Percentiles rank a stretch among this genome's conserved stretches.
Conservation (phyloP, 2,113 vertebrate genomes). For the Hiodon tergisus region DNA sequence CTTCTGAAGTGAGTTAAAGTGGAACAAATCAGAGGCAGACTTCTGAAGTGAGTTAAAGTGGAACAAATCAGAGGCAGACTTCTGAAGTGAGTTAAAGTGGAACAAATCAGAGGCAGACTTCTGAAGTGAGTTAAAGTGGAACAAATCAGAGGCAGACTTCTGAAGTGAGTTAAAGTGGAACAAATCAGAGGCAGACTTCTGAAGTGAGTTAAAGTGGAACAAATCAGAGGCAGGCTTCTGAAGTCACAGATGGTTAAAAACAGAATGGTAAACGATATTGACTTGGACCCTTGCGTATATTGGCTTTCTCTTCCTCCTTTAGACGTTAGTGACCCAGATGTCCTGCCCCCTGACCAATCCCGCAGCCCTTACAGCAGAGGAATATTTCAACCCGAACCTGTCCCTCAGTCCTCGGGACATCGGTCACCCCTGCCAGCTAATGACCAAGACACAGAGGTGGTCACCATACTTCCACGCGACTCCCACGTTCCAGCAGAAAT, state of each 20-base stretch:
- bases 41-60: too few species aligned
- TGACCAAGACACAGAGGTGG: conserved; percentile 98
- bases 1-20: too few species aligned
- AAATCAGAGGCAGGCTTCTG: too few species aligned
- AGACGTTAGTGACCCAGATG: conserved; percentile 90
- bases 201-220: too few species aligned
- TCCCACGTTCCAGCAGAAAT: background rate
- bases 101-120: too few species aligned
- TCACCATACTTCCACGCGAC: conserved; percentile 19
- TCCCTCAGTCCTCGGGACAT: conserved; percentile 81
- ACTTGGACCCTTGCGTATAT: background rate
- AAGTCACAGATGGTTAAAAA: background rate
- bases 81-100: too few species aligned
- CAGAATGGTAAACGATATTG: background rate
- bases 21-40: too few species aligned
- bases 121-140: too few species aligned
- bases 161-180: too few species aligned
- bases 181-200: too few species aligned
- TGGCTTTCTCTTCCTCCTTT: conserved; percentile 3
- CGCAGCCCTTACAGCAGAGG: conserved; percentile 84
- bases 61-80: too few species aligned
- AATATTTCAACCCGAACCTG: conserved; percentile 88
- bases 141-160: too few species aligned
- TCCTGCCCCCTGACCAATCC: conserved; percentile 81
- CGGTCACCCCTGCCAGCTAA: conserved; percentile 89